These are phyloP conservation scores for Zootoca vivipara DNA, from an alignment of 2,113 vertebrate species.

Conservation along the genomic window DNA sequence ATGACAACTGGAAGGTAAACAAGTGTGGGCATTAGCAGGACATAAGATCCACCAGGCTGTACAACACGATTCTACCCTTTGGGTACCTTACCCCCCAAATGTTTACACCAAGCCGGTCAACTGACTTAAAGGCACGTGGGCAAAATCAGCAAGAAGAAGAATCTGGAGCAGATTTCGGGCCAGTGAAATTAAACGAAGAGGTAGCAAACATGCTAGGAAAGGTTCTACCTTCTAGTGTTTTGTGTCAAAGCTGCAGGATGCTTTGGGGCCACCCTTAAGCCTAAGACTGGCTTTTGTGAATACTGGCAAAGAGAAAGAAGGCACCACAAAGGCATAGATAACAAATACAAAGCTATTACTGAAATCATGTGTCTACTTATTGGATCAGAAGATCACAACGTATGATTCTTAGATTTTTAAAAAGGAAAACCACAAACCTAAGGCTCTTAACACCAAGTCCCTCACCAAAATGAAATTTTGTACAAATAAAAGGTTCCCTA, in stretches of 20 bases:
- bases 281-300: constrained; percentile 29
- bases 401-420: constrained; percentile 31
- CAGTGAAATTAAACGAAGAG: background rate
- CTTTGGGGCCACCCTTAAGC: background rate
- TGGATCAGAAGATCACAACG: constrained; percentile 53
- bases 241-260: background rate
- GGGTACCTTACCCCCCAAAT: background rate
- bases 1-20: background rate
- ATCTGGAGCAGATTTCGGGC: background rate
- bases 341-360: constrained; percentile 36
- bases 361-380: constrained; percentile 30
- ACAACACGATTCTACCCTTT: background rate
- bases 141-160: background rate
- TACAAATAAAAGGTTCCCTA: constrained; percentile 56
- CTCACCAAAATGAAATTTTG: constrained; percentile 55
- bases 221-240: constrained; percentile 24
- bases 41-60: background rate
- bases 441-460: constrained; percentile 29
- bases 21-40: background rate
- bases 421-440: background rate
- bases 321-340: constrained; percentile 59
- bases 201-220: constrained; percentile 28
- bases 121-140: background rate
- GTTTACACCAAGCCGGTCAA: background rate
- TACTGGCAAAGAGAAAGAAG: constrained; percentile 47